These are phyloP conservation scores for Paralvinella palmiformis DNA, from an alignment of 1,140 invertebrate species.

Conservation along the genomic window DNA sequence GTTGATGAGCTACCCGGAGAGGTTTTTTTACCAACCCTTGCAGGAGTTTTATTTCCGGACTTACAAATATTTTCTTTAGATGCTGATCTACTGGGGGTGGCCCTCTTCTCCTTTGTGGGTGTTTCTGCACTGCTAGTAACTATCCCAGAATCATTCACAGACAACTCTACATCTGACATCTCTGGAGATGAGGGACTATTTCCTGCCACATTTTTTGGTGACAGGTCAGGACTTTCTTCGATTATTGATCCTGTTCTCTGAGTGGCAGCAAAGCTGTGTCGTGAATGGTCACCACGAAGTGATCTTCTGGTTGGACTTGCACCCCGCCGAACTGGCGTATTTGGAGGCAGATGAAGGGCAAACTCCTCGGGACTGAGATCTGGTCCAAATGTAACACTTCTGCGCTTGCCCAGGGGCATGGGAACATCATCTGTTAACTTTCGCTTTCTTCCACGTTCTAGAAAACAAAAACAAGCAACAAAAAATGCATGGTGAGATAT, in stretches of 20 bases:
- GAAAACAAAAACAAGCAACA: no score
- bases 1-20: no score
- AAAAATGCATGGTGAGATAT: no score
- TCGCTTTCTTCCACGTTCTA: no score
- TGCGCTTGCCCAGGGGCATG: slow-evolving; percentile 29
- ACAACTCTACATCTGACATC: neutral
- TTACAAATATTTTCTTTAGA: no score
- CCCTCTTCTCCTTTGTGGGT: neutral
- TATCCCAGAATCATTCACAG: no score
- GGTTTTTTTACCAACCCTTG: no score
- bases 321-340: slow-evolving; percentile 50
- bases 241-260: neutral
- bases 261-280: slow-evolving; percentile 9
- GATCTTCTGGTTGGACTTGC: slow-evolving; percentile 26
- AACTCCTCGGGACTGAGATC: slow-evolving; percentile 52
- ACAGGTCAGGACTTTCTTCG: slow-evolving; percentile 2
- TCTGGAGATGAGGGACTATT: neutral
- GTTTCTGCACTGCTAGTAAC: no score
- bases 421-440: no score
- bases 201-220: neutral
- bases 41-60: no score
- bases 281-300: neutral
- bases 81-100: neutral
- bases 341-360: slow-evolving; percentile 48
- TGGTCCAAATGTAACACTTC: slow-evolving; percentile 52